Percentiles rank a stretch among this genome's conserved stretches.
phyloP scores from a whole-genome alignment of 2,888 invertebrate species.

The Dicranocentrus wangi region DNA sequence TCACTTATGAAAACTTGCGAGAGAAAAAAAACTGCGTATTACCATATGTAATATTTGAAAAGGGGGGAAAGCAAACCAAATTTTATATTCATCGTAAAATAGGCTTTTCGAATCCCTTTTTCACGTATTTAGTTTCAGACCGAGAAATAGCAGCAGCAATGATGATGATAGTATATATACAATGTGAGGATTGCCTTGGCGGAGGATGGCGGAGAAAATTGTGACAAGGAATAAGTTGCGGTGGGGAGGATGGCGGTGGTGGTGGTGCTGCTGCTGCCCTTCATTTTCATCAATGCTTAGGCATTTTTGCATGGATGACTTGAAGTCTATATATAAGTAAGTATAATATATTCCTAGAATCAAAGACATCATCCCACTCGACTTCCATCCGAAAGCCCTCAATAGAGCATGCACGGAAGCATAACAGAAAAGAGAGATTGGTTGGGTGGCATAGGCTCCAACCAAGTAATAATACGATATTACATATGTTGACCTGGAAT shows the following conservation, averaged over 20 bases:
- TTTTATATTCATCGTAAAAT: not conserved
- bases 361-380: not conserved
- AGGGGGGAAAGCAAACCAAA: not conserved
- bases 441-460: not conserved
- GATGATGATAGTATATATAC: too few species aligned
- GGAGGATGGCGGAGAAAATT: not conserved
- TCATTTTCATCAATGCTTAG: too few species aligned
- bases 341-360: too few species aligned
- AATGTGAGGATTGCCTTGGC: too few species aligned
- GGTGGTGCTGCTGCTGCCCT: not conserved
- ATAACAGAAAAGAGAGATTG: not conserved
- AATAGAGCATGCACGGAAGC: not conserved
- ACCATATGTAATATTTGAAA: not conserved
- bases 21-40: not conserved
- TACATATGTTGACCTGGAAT: slow-evolving; percentile 47
- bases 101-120: not conserved
- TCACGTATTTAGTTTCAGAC: not conserved
- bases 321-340: not conserved
- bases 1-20: not conserved
- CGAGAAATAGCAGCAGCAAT: too few species aligned
- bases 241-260: not conserved
- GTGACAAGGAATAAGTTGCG: not conserved
- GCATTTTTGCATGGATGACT: not conserved
- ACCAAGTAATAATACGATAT: slow-evolving; percentile 24
- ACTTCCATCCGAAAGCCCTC: not conserved